Conservation (phyloP, 2,797 vertebrate genomes). For the Sebastolobus altivelis region DNA sequence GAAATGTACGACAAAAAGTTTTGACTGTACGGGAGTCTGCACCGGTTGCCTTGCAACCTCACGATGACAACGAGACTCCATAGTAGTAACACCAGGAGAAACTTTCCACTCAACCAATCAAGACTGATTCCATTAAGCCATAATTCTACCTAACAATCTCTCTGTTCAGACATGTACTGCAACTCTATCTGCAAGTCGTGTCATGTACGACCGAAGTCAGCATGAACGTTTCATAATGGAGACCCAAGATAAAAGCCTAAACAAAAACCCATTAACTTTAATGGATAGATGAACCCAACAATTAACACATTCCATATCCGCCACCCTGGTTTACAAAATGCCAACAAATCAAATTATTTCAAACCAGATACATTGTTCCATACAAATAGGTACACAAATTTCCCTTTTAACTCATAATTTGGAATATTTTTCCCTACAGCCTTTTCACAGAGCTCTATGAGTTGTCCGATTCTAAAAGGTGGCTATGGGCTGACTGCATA, state of each 20-base stretch:
- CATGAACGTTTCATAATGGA: not conserved
- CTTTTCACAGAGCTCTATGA: not conserved
- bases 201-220: not conserved
- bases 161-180: not conserved
- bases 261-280: not conserved
- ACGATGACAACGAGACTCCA: not conserved
- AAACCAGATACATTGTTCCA: not conserved
- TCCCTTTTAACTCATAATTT: not conserved
- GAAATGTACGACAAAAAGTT: not conserved
- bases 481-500: not conserved
- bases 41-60: conserved; percentile 23
- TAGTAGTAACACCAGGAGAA: not conserved
- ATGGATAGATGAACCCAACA: not conserved
- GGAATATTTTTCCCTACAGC: not conserved
- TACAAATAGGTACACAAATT: not conserved
- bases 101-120: not conserved
- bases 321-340: not conserved
- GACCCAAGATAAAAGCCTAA: not conserved
- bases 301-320: not conserved
- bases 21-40: not conserved
- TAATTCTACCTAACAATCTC: not conserved
- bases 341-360: not conserved
- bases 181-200: not conserved
- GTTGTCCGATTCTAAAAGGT: not conserved
- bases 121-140: not conserved